Conservation (phyloP, 2,797 vertebrate species). For the Atherinosoma microstoma region DNA sequence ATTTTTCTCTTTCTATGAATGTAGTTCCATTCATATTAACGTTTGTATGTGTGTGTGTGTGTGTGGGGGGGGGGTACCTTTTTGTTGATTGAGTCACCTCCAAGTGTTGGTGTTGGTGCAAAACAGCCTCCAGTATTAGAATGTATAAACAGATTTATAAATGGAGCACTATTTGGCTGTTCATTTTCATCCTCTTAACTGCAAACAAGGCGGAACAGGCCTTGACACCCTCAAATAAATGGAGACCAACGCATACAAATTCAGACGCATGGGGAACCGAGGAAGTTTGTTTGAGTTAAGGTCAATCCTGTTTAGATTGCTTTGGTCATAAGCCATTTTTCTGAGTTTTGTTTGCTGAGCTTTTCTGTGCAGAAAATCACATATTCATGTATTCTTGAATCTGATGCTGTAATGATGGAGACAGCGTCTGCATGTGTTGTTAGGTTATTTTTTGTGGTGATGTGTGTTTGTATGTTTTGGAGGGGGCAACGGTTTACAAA, state of each 20-base stretch:
- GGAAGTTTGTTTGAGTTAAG: conserved; percentile 73
- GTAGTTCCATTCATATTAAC: conserved; percentile 47
- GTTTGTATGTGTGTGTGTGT: conserved; percentile 19
- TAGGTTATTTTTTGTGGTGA: conserved; percentile 38
- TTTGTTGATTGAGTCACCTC: conserved; percentile 76
- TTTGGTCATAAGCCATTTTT: conserved; percentile 47
- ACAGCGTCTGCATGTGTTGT: conserved; percentile 55
- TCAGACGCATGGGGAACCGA: conserved; percentile 50
- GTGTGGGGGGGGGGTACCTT: conserved; percentile 42
- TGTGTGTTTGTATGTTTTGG: conserved; percentile 27
- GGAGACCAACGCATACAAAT: conserved; percentile 67
- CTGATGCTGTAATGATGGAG: conserved; percentile 64
- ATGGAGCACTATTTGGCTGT: conserved; percentile 79
- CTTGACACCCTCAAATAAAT: conserved; percentile 80
- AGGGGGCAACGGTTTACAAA: conserved; percentile 36
- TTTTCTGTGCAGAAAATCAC: conserved; percentile 57
- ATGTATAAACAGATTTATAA: conserved; percentile 84
- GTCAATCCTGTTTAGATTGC: conserved; percentile 75
- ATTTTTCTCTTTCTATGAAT: conserved; percentile 48
- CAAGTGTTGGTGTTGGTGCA: conserved; percentile 69
- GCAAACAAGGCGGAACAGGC: conserved; percentile 84
- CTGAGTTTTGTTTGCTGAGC: conserved; percentile 65
- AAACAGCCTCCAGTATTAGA: conserved; percentile 78
- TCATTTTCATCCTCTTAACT: conserved; percentile 83
- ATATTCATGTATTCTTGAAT: conserved; percentile 70